A percentile compares a stretch with the other conserved stretches of the same genome.
phyloP scores from a whole-genome alignment of 1,140 invertebrate genomes.

The Nephila pilipes region DNA sequence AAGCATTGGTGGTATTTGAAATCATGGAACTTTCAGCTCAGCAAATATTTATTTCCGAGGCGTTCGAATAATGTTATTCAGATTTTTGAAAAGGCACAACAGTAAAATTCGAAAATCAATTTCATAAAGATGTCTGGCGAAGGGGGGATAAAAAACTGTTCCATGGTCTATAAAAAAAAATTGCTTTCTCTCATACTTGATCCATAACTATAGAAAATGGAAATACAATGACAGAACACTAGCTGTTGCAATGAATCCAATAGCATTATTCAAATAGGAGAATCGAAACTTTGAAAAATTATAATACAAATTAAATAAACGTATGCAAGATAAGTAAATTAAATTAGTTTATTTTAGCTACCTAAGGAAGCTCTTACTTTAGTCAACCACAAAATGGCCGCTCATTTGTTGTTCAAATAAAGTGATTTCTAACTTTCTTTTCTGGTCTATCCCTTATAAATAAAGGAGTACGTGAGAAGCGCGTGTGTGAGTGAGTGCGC shows the following conservation, averaged over 20 bases:
- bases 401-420: no score
- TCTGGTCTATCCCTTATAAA: no score
- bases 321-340: no score
- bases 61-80: not conserved
- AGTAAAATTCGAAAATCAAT: slow-evolving; percentile 21
- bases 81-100: slow-evolving; percentile 3
- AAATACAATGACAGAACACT: not conserved
- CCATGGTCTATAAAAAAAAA: not conserved
- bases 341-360: no score
- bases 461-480: no score
- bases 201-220: not conserved
- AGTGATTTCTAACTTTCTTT: no score
- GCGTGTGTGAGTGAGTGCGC: no score
- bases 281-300: not conserved
- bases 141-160: not conserved
- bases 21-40: not conserved
- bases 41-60: slow-evolving; percentile 13
- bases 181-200: not conserved
- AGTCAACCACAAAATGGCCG: no score
- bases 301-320: no score
- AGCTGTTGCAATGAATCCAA: not conserved
- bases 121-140: slow-evolving; percentile 5
- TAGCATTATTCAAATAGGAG: not conserved
- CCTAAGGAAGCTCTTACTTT: no score
- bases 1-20: not conserved